Conservation (phyloP, 2,888 invertebrate species). For the Allacma fusca region DNA sequence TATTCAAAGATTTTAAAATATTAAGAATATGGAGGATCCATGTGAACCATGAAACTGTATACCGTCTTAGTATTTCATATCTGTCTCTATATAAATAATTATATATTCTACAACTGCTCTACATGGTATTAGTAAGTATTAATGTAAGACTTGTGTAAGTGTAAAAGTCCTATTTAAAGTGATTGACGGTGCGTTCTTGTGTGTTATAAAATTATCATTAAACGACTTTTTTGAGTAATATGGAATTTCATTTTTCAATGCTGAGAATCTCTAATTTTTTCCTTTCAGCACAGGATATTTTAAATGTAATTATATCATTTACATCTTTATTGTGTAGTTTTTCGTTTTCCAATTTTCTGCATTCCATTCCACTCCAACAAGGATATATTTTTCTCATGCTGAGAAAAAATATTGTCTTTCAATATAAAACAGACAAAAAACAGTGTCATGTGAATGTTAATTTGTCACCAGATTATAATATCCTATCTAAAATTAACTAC, state of each 20-base stretch:
- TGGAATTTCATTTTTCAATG: slow-evolving; percentile 47
- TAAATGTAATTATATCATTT: background rate
- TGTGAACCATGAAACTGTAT: slow-evolving; percentile 13
- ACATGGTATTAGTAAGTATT: background rate
- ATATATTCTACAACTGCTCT: background rate
- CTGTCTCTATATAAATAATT: background rate
- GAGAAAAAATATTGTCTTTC: slow-evolving; percentile 13
- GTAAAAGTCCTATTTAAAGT: slow-evolving; percentile 18
- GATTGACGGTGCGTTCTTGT: slow-evolving; percentile 25
- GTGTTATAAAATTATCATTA: slow-evolving; percentile 3
- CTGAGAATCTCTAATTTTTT: slow-evolving; percentile 25
- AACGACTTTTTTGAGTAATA: slow-evolving; percentile 36
- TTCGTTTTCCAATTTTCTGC: slow-evolving; percentile 6
- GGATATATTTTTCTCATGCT: background rate
- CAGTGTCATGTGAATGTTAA: slow-evolving; percentile 41
- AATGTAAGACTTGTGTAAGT: background rate
- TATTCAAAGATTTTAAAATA: background rate
- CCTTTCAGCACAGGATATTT: background rate
- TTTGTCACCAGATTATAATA: slow-evolving; percentile 24
- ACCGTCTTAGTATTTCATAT: slow-evolving; percentile 27
- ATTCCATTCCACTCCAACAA: background rate
- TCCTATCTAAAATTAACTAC: background rate
- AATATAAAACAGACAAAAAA: slow-evolving; percentile 27
- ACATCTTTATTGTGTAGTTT: background rate
- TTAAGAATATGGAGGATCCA: background rate